Base-by-base conservation (phyloP, 2,113 vertebrate species). In the Gavialis gangeticus region DNA sequence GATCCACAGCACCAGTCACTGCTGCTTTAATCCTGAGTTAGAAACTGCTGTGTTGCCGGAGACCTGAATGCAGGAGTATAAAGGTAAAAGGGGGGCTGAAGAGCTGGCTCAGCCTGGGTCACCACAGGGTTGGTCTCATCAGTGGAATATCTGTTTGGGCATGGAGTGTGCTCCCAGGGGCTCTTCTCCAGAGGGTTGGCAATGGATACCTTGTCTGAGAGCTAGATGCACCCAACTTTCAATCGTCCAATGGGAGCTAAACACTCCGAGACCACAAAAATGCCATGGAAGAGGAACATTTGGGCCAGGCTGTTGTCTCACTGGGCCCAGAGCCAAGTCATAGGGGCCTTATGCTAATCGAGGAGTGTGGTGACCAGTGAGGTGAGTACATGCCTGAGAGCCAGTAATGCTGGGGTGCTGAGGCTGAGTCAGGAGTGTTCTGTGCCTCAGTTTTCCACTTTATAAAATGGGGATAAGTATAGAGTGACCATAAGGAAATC, bases 101-200 rank as follows among this genome's bases (percentile, higher is more conserved):
- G 18, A 34, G 67, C 30, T 15, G 15, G 27, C 28, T n/a, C 63
- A 58, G 59, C 58, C 24, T 75, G 76, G 12, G 56, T 34, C 84
- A 12, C 34, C n/a, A 8, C 3, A 0, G 54, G 60, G 37, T 54
- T 80, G 30, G 25, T 15, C 1, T 0, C 16, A 3, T 21, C 11
- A 0, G 0, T 60, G 16, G 4, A 21, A 34, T 0, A 0, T 57
- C 16, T 12, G 10, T 59, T 56, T 46, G 46, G 14, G 69, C n/a
- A 54, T 24, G 17, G 55, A 76, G 64, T 1, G 3, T 59, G 67
- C 3, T 19, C 14, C 6, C 34, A 17, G 15, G 46, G 34, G 34
- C 67, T 37, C 18, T 13, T 7, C 21, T 34, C 14, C 34, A 1
- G 6, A 46, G 34, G 21, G 34, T 46, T 73, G 34, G 69, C 21